A percentile compares a stretch with the other conserved stretches of the same genome.
These are phyloP conservation scores for Tuberolachnus salignus DNA, from an alignment of 2,888 invertebrate species.

Conservation along the genomic window DNA sequence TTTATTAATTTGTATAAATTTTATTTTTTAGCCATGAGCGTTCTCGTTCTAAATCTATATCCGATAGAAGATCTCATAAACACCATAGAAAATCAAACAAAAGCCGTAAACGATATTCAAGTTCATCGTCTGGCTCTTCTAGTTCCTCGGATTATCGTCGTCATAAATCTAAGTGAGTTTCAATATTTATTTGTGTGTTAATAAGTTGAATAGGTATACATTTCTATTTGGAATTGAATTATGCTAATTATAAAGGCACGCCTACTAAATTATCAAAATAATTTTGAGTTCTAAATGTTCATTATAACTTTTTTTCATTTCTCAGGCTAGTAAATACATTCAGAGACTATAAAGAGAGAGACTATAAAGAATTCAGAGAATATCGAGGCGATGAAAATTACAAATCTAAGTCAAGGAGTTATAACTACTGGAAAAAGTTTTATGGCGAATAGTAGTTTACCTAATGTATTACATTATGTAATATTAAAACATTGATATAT, in stretches of 20 bases:
- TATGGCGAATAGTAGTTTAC: slow-evolving; percentile 50
- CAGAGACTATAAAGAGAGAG: slow-evolving; percentile 47
- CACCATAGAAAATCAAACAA: slow-evolving; percentile 50
- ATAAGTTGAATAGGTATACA: not conserved
- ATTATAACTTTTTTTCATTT: not conserved
- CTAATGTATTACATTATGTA: slow-evolving; percentile 14
- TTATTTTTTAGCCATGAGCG: slow-evolving; percentile 49
- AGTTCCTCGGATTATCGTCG: slow-evolving; percentile 53
- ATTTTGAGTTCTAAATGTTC: too few relatives aligned
- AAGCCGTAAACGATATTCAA: slow-evolving; percentile 43
- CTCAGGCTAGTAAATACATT: slow-evolving; percentile 45
- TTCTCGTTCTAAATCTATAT: slow-evolving; percentile 61
- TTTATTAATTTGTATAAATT: not conserved
- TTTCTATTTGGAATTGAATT: slow-evolving; percentile 29
- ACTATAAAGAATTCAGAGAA: slow-evolving; percentile 50
- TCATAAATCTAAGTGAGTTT: slow-evolving; percentile 54
- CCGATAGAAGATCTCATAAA: slow-evolving; percentile 56
- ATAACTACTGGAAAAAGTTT: slow-evolving; percentile 57
- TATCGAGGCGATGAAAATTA: slow-evolving; percentile 50
- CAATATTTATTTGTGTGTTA: not conserved
- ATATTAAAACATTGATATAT: slow-evolving; percentile 4
- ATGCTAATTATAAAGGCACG: not conserved
- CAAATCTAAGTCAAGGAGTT: slow-evolving; percentile 55
- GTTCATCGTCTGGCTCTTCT: slow-evolving; percentile 47
- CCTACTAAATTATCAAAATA: not conserved